These are phyloP conservation scores for Chrysolina haemoptera DNA, from an alignment of 2,888 invertebrate species.

Conservation along the genomic window DNA sequence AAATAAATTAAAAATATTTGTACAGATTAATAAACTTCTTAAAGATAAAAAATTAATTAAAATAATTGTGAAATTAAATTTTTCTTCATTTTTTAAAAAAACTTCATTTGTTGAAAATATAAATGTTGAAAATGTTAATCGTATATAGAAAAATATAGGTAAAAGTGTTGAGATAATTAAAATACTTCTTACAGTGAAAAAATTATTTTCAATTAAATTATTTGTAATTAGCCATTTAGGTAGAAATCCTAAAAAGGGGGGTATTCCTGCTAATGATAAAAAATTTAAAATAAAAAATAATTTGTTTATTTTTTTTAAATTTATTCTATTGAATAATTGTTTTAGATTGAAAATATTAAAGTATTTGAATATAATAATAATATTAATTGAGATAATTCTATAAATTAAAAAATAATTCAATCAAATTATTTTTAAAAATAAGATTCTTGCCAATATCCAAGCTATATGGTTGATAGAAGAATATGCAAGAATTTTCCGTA, in stretches of 20 bases:
- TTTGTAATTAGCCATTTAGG: slow-evolving; percentile 76
- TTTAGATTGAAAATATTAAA: slow-evolving; percentile 72
- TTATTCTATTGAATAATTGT: slow-evolving; percentile 71
- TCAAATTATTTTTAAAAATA: slow-evolving; percentile 41
- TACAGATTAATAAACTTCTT: slow-evolving; percentile 23
- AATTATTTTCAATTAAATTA: slow-evolving; percentile 70
- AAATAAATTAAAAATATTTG: slow-evolving; percentile 32
- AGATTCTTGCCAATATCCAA: slow-evolving; percentile 66
- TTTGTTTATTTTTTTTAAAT: slow-evolving; percentile 69
- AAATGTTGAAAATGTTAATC: slow-evolving; percentile 71
- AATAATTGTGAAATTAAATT: slow-evolving; percentile 27
- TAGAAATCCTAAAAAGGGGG: slow-evolving; percentile 76
- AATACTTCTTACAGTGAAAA: slow-evolving; percentile 69
- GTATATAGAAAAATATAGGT: slow-evolving; percentile 67
- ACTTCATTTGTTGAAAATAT: slow-evolving; percentile 60
- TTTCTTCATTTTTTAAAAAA: neutral
- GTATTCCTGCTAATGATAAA: slow-evolving; percentile 74
- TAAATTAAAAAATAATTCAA: slow-evolving; percentile 68
- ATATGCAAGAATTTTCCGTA: slow-evolving; percentile 70
- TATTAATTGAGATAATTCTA: slow-evolving; percentile 68
- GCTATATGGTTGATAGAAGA: slow-evolving; percentile 74
- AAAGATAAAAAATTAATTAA: slow-evolving; percentile 20
- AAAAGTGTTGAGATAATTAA: slow-evolving; percentile 63
- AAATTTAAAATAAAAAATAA: slow-evolving; percentile 72
- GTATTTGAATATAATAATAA: slow-evolving; percentile 70